Evolutionary conservation across 2,888 invertebrate species (phyloP), one percentile per base, ranked within the genome.

Genomic region (Melipona beecheii): DNA sequence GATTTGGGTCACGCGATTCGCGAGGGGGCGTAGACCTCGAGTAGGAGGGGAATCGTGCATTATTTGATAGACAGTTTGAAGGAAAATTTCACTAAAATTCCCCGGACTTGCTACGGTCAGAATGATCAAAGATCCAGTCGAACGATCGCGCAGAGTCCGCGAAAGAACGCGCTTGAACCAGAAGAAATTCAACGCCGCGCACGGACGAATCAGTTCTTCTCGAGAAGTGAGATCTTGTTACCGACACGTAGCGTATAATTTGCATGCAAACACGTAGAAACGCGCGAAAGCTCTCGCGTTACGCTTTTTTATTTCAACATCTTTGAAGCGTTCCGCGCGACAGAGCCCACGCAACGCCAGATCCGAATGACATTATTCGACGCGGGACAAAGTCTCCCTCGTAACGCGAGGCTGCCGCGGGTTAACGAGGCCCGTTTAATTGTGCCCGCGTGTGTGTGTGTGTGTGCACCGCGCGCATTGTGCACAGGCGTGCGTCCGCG

Each of bases 381-480:
- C 56, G 52, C 17, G 72, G 54, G 71, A 73, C 72, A 80, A 77
- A 80, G 70, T 83, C 66, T 50, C 31, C 75, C 71, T 50, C 31
- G 65, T 60, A 49, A 52, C 43, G 3, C n/a, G 13, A 58, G 75
- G 27, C 19, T 36, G 58, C 60, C 64, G 19, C 50, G 58, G 65
- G 81, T 78, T 84, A 85, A 84, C 84, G 84, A 84, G 79, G 79
- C 73, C 43, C 43, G 65, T 85, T 84, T 85, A 85, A 85, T 79
- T 80, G 75, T 9, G 9, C 11, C 9, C 43, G 43, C 9, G 54
- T 36, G 70, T 52, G 65, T 54, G 58, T 11, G 52, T 72, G 62
- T 56, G 17, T 60, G 43, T 43, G 43, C 31, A 4, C 31, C 31
- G 31, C 43, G 43, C 43, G 43, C 24, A 60, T 52, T 27, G 21